Evolutionary conservation across 2,113 vertebrate genomes (phyloP).

Genomic region (Callipepla californica): DNA sequence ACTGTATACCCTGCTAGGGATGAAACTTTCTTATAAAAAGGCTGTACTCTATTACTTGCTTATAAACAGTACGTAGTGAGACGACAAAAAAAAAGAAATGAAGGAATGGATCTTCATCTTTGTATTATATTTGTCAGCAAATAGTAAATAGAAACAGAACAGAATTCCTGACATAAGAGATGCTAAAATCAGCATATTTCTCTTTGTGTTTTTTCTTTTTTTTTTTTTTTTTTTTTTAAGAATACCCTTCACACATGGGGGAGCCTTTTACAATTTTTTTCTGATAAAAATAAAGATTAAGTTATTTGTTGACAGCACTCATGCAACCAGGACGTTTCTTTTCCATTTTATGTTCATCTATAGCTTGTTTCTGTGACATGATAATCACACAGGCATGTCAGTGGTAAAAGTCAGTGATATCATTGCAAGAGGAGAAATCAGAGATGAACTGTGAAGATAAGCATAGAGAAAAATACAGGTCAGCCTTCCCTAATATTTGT

Average conservation of each 20-base stretch:
- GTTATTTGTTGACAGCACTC: not conserved
- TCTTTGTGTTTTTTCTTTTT: too few relatives aligned
- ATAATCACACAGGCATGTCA: constrained; percentile 41
- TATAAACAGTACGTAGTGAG: not conserved
- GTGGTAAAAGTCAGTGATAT: constrained; percentile 20
- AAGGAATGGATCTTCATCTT: not conserved
- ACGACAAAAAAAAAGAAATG: not conserved
- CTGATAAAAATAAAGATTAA: not conserved
- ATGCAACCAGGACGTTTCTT: not conserved
- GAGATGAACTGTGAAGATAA: constrained; percentile 22
- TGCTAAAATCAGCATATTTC: constrained; percentile 15
- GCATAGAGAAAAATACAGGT: not conserved
- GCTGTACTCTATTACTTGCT: not conserved
- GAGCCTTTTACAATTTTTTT: constrained; percentile 2
- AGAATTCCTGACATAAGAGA: not conserved
- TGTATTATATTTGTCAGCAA: constrained; percentile 12
- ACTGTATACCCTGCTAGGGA: not conserved
- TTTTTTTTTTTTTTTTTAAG: not conserved
- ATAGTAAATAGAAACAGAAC: constrained; percentile 34
- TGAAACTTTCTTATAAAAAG: not conserved
- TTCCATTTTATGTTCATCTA: constrained; percentile 20
- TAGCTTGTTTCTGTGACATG: constrained; percentile 21
- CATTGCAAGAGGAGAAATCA: constrained; percentile 14
- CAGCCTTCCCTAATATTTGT: not conserved
- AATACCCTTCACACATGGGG: not conserved